phyloP scores from a whole-genome alignment of 2,797 vertebrate species.

The Myotis vivesi region DNA sequence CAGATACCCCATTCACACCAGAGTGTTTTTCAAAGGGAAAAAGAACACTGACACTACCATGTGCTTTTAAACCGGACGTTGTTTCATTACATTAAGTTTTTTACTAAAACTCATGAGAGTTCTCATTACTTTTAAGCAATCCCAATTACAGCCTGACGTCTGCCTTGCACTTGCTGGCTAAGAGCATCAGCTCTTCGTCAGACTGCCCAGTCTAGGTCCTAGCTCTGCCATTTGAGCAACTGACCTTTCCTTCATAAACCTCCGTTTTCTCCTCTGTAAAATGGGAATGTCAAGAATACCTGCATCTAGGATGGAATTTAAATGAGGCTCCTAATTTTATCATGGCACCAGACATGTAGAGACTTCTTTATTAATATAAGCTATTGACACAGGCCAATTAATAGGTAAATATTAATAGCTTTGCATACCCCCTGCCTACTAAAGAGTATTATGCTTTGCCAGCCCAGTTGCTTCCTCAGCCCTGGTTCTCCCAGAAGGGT shows the following conservation, averaged over 20 bases:
- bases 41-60: slow-evolving; percentile 1
- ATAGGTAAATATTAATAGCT: neutral
- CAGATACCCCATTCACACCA: neutral
- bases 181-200: neutral
- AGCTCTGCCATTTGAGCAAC: neutral
- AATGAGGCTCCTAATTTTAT: neutral
- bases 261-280: slow-evolving; percentile 6
- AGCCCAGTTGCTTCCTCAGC: neutral
- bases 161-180: neutral
- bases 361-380: slow-evolving; percentile 21
- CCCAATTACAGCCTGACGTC: neutral
- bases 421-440: neutral
- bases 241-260: neutral
- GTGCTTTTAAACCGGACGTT: neutral
- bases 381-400: neutral
- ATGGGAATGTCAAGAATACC: neutral
- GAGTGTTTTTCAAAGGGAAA: slow-evolving; percentile 52
- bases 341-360: neutral
- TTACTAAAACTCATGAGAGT: neutral
- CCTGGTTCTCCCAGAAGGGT: neutral
- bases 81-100: neutral
- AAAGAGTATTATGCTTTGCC: neutral
- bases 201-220: neutral
- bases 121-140: neutral
- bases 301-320: neutral